Evolutionary conservation across 1,140 invertebrate species (phyloP).

Genomic region (Sweltsa coloradensis): DNA sequence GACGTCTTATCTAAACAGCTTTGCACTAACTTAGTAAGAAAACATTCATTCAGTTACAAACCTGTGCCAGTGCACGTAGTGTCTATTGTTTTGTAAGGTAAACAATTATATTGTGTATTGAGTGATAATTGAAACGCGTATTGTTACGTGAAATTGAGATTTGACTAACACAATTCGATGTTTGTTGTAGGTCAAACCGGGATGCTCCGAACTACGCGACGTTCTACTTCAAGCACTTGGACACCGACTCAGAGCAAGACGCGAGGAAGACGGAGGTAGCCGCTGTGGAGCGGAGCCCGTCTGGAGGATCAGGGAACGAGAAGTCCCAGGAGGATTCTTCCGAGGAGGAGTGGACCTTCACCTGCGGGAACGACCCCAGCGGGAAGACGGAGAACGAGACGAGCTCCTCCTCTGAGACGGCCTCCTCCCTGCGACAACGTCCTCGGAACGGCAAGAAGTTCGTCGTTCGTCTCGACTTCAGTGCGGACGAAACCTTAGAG

Average conservation of each 20-base stretch:
- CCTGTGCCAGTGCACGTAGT: too few species aligned
- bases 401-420: slow-evolving; percentile 19
- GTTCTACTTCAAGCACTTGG: slow-evolving; percentile 71
- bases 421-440: too few species aligned
- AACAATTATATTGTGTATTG: too few species aligned
- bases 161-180: neutral
- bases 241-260: slow-evolving; percentile 62
- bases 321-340: slow-evolving; percentile 36
- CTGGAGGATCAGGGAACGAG: neutral
- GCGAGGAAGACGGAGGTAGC: slow-evolving; percentile 22
- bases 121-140: too few species aligned
- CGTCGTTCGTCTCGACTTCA: too few species aligned
- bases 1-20: too few species aligned
- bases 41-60: too few species aligned
- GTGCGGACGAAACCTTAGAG: too few species aligned
- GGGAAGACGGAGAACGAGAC: slow-evolving; percentile 14
- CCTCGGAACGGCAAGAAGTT: too few species aligned
- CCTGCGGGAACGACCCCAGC: slow-evolving; percentile 28
- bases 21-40: too few species aligned
- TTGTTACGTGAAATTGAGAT: too few species aligned
- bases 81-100: too few species aligned
- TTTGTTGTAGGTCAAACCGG: slow-evolving; percentile 43
- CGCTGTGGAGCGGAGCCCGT: slow-evolving; percentile 1
- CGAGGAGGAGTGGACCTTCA: slow-evolving; percentile 61
- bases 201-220: slow-evolving; percentile 67